phyloP scores from a whole-genome alignment of 2,113 vertebrate species.

The Entelurus aequoreus region DNA sequence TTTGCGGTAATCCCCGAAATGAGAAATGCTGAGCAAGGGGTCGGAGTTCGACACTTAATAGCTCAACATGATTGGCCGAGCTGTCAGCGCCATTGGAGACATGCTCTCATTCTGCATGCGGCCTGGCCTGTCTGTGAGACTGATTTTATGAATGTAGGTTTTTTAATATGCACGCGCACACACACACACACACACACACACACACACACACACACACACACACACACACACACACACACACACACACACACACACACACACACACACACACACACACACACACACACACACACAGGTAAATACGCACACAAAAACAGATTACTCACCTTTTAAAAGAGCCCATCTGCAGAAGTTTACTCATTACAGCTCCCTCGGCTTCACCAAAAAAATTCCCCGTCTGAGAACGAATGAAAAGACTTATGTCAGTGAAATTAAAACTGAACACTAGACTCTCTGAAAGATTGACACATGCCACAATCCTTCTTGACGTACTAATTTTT shows the following conservation, averaged over 20 bases:
- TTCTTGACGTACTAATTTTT: not conserved
- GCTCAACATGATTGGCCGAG: slow-evolving; percentile 54
- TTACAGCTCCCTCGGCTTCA: slow-evolving; percentile 93
- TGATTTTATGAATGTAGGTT: slow-evolving; percentile 36
- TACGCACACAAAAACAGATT: slow-evolving; percentile 1
- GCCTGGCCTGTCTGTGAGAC: slow-evolving; percentile 17
- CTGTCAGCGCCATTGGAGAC: slow-evolving; percentile 55
- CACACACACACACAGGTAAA: slow-evolving; percentile 9
- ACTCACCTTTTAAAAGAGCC: slow-evolving; percentile 96
- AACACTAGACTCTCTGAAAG: not conserved
- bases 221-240: no score
- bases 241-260: not conserved
- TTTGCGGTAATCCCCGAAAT: slow-evolving; percentile 63
- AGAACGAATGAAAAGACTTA: slow-evolving; percentile 3
- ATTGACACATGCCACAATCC: not conserved
- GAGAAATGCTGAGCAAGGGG: slow-evolving; percentile 49
- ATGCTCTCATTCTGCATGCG: slow-evolving; percentile 39
- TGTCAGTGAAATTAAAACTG: not conserved
- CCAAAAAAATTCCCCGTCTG: slow-evolving; percentile 97
- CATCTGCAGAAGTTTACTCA: slow-evolving; percentile 95
- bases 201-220: no score
- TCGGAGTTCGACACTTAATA: slow-evolving; percentile 54
- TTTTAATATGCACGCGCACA: not conserved
- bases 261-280: slow-evolving; percentile 6
- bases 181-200: no score